These are phyloP conservation scores for Lissonota sp. DNA, from an alignment of 2,888 invertebrate species.

Conservation along the genomic window DNA sequence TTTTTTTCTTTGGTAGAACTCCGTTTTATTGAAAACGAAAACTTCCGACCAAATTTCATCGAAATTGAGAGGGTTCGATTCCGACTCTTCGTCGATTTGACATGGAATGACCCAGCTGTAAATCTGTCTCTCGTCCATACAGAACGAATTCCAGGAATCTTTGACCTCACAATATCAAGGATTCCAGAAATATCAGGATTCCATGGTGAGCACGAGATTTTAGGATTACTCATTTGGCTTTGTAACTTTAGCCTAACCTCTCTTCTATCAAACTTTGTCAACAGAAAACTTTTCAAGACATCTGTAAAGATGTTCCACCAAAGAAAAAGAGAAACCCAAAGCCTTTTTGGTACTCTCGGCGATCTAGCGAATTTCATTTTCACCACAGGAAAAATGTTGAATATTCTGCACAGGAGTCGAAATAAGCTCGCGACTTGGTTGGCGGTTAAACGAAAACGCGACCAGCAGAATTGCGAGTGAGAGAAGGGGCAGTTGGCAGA, in stretches of 20 bases:
- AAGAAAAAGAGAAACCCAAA: not conserved
- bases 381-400: conserved; percentile 17
- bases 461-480: conserved; percentile 5
- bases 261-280: not conserved
- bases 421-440: conserved; percentile 18
- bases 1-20: too few relatives aligned
- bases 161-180: not conserved
- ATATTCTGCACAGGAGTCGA: conserved; percentile 26
- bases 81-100: too few relatives aligned
- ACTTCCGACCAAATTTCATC: too few relatives aligned
- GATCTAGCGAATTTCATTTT: conserved; percentile 30
- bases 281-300: not conserved
- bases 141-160: not conserved
- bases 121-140: too few relatives aligned
- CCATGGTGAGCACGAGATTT: too few relatives aligned
- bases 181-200: not conserved
- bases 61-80: too few relatives aligned
- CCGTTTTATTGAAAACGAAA: too few relatives aligned
- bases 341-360: not conserved
- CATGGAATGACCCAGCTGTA: too few relatives aligned
- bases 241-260: too few relatives aligned
- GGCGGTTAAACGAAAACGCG: conserved; percentile 23
- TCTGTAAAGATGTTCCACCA: not conserved
- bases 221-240: too few relatives aligned
- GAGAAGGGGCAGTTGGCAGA: not conserved